These are phyloP conservation scores for Azorinus chamasolen DNA, from an alignment of 2,888 invertebrate species.

Conservation along the genomic window DNA sequence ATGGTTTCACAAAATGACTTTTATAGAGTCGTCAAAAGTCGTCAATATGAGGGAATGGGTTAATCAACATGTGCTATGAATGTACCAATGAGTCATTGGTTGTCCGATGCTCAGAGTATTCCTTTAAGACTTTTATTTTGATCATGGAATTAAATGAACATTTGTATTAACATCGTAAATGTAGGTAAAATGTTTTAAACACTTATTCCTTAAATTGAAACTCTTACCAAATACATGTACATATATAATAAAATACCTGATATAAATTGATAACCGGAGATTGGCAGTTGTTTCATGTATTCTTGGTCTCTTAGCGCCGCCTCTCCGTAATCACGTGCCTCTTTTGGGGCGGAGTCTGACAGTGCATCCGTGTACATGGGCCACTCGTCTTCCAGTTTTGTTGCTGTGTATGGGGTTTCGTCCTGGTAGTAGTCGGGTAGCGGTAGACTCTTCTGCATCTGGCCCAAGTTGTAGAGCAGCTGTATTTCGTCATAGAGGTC, in stretches of 20 bases:
- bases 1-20: too few relatives aligned
- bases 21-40: too few relatives aligned
- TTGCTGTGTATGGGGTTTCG: slow-evolving; percentile 52
- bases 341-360: slow-evolving; percentile 49
- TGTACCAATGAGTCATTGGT: too few relatives aligned
- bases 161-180: too few relatives aligned
- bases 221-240: too few relatives aligned
- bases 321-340: slow-evolving; percentile 66
- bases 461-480: slow-evolving; percentile 65
- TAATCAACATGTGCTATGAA: too few relatives aligned
- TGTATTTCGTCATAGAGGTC: slow-evolving; percentile 49
- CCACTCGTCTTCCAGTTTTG: slow-evolving; percentile 47
- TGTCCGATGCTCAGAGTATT: too few relatives aligned
- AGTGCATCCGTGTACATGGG: slow-evolving; percentile 53
- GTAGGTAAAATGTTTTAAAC: too few relatives aligned
- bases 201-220: too few relatives aligned
- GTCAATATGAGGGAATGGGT: too few relatives aligned
- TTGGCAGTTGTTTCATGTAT: slow-evolving; percentile 76
- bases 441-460: slow-evolving; percentile 55
- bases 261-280: slow-evolving; percentile 80
- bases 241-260: slow-evolving; percentile 76
- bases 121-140: too few relatives aligned
- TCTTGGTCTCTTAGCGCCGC: slow-evolving; percentile 79
- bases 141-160: too few relatives aligned
- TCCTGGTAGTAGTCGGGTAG: slow-evolving; percentile 54